Evolutionary conservation across 2,888 invertebrate species (phyloP), one percentile per base, ranked within the genome.

Genomic region (Timema cristinae): DNA sequence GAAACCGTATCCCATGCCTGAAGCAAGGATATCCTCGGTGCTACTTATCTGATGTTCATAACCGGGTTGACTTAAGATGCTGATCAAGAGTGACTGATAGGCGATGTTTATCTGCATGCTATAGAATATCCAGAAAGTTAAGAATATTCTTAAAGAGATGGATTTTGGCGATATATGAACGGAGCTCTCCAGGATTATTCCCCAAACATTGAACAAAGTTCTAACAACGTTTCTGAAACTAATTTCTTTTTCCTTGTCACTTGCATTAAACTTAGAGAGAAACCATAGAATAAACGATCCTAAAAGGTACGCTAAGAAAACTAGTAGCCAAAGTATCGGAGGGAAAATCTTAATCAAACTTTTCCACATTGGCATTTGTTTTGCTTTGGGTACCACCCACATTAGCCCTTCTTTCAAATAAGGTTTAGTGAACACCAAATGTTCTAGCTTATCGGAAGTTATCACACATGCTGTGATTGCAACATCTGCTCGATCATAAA

Each of bases 81-180:
- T 61, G 13, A 67, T 68, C 11, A 71, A 67, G 47, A 59, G 67
- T 8, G 71, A 67, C 32, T 67, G 71, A 11, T 71, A 71, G 11
- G 67, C 66, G 0, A 61, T 71, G 51, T 71, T 71, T 49, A 71
- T 50, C 11, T 61, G 59, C 68, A 66, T 49, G 56, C 71, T 50
- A 51, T 71, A 71, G 16, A 50, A 51, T 16, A 71, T 63, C 16
- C 32, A 48, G 11, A 32, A 32, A 16, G 48, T 13, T 48, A 63
- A 47, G 63, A 63, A 63, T 9, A 63, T 5, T 13, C 63, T 63
- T 5, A 63, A 48, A 7, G 63, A 63, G 11, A 47, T 13, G 63
- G 47, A 47, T 13, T 47, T 16, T 48, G 63, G 63, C 6, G 48
- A 5, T 6, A 16, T 7, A 9, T 32, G 63, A 63, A 32, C 48